Conservation (phyloP, 2,888 invertebrate species). For the Diarsia brunnea region DNA sequence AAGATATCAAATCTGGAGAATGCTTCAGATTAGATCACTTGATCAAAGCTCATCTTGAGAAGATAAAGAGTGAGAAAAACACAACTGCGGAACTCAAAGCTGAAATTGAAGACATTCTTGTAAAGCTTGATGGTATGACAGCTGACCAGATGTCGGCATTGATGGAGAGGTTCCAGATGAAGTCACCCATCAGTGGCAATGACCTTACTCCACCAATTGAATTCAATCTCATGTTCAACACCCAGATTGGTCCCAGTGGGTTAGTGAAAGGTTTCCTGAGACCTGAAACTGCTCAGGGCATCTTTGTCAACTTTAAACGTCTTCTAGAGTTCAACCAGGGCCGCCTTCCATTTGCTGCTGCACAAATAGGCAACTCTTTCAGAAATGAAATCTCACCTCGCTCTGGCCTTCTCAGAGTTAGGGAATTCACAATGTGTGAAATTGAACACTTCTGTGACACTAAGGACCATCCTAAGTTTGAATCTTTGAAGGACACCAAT, state of each 20-base stretch:
- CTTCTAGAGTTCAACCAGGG: slow-evolving; percentile 99
- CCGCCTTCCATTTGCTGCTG: slow-evolving; percentile 98
- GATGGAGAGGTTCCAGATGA: slow-evolving; percentile 97
- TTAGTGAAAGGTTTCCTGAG: slow-evolving; percentile 98
- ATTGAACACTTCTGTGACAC: slow-evolving; percentile 99
- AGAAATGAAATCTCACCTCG: slow-evolving; percentile 99
- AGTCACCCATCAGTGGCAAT: slow-evolving; percentile 98
- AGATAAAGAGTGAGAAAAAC: slow-evolving; percentile 96
- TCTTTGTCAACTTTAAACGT: slow-evolving; percentile 99
- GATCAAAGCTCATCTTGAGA: slow-evolving; percentile 98
- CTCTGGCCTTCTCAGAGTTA: slow-evolving; percentile 97
- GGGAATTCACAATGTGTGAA: slow-evolving; percentile 99
- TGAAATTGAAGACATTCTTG: slow-evolving; percentile 95
- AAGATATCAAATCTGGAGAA: slow-evolving; percentile 98
- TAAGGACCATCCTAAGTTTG: slow-evolving; percentile 98
- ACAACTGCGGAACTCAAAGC: slow-evolving; percentile 92
- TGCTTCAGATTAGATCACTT: slow-evolving; percentile 99
- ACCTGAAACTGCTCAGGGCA: slow-evolving; percentile 99
- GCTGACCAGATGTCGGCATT: slow-evolving; percentile 96
- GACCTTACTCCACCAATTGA: slow-evolving; percentile 98
- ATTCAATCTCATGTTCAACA: slow-evolving; percentile 99
- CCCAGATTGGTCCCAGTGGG: slow-evolving; percentile 99
- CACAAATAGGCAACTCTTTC: slow-evolving; percentile 99
- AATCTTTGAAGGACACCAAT: slow-evolving; percentile 93
- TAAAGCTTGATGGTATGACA: slow-evolving; percentile 97